These are phyloP conservation scores for Drosophila sproati DNA, from an alignment of 1,140 invertebrate species.

Conservation along the genomic window DNA sequence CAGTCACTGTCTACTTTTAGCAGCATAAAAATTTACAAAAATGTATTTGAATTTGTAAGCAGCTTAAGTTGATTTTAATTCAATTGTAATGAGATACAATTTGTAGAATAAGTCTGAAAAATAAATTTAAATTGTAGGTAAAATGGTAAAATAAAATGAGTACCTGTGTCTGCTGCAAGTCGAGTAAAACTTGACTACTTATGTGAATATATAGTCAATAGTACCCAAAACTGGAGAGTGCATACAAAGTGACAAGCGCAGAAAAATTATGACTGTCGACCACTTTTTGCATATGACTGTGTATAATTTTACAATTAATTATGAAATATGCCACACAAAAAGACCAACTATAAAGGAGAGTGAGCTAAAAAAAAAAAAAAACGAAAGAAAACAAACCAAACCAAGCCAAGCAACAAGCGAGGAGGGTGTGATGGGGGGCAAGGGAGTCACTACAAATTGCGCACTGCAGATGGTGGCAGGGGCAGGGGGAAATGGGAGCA, in stretches of 20 bases:
- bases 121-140: no score
- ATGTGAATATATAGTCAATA: neutral
- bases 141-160: no score
- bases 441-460: constrained; percentile 41
- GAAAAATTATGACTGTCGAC: constrained; percentile 57
- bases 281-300: constrained; percentile 69
- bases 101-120: no score
- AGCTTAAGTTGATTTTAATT: no score
- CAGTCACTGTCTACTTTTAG: no score
- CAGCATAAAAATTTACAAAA: no score
- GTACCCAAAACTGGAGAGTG: constrained; percentile 21
- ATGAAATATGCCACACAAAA: constrained; percentile 67
- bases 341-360: neutral
- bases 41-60: no score
- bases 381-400: constrained; percentile 17
- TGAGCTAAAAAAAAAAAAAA: constrained; percentile 6
- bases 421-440: constrained; percentile 2
- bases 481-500: neutral
- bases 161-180: no score
- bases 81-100: no score
- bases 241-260: constrained; percentile 51
- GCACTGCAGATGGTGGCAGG: constrained; percentile 9
- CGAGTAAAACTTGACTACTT: no score
- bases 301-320: constrained; percentile 81
- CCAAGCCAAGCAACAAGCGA: constrained; percentile 30